Evolutionary conservation across 2,888 invertebrate genomes (phyloP), one percentile per base, ranked within the genome.

Genomic region (Taenaris catops): DNA sequence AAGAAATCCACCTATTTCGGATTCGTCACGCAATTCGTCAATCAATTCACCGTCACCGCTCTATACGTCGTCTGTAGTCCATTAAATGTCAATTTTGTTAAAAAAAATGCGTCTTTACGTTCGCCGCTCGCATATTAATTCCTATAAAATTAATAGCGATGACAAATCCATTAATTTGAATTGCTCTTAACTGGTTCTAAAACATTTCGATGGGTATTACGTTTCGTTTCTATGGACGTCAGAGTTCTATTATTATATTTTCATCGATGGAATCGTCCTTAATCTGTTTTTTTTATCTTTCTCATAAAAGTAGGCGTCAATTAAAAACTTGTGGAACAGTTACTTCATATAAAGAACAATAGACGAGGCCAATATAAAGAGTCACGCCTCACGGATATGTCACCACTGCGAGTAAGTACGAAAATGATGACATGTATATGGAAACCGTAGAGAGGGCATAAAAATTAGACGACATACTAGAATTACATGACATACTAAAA

Each of bases 1-100:
- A 78, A 83, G 80, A 81, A 73, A 81, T 80, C 80, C 78, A 79
- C 80, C 84, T 70, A 84, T 84, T 83, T 84, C 51, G 69, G 65
- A 86, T 86, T 86, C 75, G 86, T 76, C 83, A 84, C 80, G 83
- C 84, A 76, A 79, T 86, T 84, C 79, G 81, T 86, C 83, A 83
- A 84, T 84, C 80, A 80, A 78, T 81, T 69, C 61, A 58, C 70
- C 71, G 76, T 84, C 81, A 72, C 72, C 69, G 69, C 60, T 57
- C 59, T 55, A 67, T 63, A 73, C 65, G 75, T 71, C 71, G 69
- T 63, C 66, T 62, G 55, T 55, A 61, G 62, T 71, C 74, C 65
- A 81, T 83, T 83, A 73, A 69, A 75, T 81, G 83, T 81, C 83
- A 80, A 79, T 80, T 83, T 78, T 59, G 61, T 59, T 63, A 60